Evolutionary conservation across 2,888 invertebrate genomes (phyloP), one percentile per base, ranked within the genome.

Genomic region (Panzeria rudis): DNA sequence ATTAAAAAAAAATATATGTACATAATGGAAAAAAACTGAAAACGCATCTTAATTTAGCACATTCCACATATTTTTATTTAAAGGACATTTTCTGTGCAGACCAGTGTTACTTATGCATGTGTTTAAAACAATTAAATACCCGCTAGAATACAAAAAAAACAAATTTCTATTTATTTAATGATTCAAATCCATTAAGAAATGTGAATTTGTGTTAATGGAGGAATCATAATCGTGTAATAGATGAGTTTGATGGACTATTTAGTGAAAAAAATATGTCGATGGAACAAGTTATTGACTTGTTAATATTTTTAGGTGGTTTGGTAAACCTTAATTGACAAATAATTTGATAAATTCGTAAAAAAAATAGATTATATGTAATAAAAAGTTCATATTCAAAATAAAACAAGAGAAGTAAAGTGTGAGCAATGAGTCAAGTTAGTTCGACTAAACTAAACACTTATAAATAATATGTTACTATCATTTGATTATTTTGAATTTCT

Each of bases 211-310:
- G 47, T 64, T 23, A 76, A 76, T 66, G 54, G 11, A 32, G 17
- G 32, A 47, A 35, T 35, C 13, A 47, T 44, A 41, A 64, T 44
- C 50, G 41, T 47, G 29, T n/a, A 76, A 38, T 76, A 44, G 32
- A 76, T 44, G 44, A n/a, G 32, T 54, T 54, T 54, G 15, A 32
- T 29, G 64, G 6, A 20, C n/a, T 20, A 47, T 23, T 75, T 64
- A 11, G 52, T 25, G 41, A n/a, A 38, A 38, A 9, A 38, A 38
- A 9, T 11, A 38, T 2, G n/a, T 20, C 20, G 59, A 35, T 17
- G 20, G 59, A 69, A 44, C 25, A 62, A 25, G n/a, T 79, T 79
- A 72, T 64, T 79, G 64, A 79, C 79, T 72, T 72, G 62, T 71
- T 47, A 15, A 38, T 62, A 17, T 64, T 38, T 69, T 71, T 23